Conservation (phyloP, 2,113 vertebrate genomes). For the Brachyhypopomus occidentalis region DNA sequence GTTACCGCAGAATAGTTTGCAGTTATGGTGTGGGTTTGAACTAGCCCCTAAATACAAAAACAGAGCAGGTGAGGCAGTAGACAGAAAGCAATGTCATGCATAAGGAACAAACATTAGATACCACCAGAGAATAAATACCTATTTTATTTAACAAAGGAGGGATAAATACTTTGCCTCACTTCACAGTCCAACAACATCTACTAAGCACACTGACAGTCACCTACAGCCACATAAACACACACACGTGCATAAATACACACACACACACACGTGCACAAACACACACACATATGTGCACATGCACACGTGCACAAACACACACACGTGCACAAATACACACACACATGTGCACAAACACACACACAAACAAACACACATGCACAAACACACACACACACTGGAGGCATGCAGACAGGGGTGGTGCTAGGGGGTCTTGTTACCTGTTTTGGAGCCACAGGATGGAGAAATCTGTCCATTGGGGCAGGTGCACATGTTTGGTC, state of each 20-base stretch:
- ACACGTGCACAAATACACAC: not conserved
- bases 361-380: not conserved
- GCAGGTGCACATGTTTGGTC: conserved; percentile 99
- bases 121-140: not conserved
- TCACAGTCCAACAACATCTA: not conserved
- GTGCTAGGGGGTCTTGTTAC: conserved; percentile 65
- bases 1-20: not conserved
- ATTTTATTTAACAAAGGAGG: not conserved
- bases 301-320: not conserved
- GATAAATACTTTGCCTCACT: not conserved
- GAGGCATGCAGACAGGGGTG: not conserved
- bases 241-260: no score
- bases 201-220: not conserved
- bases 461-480: conserved; percentile 91
- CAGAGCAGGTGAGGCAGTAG: conserved; percentile 73
- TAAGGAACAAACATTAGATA: conserved; percentile 44
- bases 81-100: conserved; percentile 84
- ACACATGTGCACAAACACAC: not conserved
- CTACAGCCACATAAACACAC: not conserved
- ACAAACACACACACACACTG: conserved; percentile 1
- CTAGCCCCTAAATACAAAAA: conserved; percentile 69
- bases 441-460: conserved; percentile 96
- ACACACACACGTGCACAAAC: not conserved
- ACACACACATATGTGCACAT: no score
- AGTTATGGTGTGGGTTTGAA: not conserved